Evolutionary conservation across 1,140 invertebrate genomes (phyloP), one percentile per base, ranked within the genome.

Genomic region (Lepidurus couesii): DNA sequence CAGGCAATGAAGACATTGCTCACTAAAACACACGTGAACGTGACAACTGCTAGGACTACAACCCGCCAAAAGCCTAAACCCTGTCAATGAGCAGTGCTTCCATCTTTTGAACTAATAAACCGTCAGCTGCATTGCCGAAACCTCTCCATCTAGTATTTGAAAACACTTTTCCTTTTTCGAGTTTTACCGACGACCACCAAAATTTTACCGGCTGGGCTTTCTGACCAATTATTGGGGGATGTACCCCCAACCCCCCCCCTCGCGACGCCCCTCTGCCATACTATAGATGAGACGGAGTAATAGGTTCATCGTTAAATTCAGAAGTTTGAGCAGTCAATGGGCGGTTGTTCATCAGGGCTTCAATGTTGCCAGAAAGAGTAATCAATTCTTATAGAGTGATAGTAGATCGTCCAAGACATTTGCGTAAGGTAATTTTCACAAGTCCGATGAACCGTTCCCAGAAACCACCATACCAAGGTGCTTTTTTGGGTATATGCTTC

Each of bases 381-480:
- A 44, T 0, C 7, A 24, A 24, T 34, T 78, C 77, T 43, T 77
- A 7, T 21, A 47, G 73, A 21, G 26, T 77, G 7, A 80, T 10
- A n/a, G 8, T 16, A 0, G 79, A 65, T 26, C 44, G 75, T 21
- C 79, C 79, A 4, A 80, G 34, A 34, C 53, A 44, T 44, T 78
- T 81, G 16, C 73, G 75, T 0, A 81, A n/a, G 10, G 76, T 24
- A 9, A 79, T 78, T 75, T 82, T 82, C 13, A 74, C 79, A 2
- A 84, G 76, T 8, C 75, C 42, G 21, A 84, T 80, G 42, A 85
- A 34, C 1, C 83, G 26, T 74, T 85, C 84, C 77, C 80, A 84
- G n/a, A 82, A 83, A n/a, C 84, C 84, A 45, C 84, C 83, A 53
- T 79, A 80, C 81, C 83, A 84, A 53, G 83, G 82, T 1, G 82